Percentiles rank a stretch among this genome's conserved stretches.
Conservation (phyloP, 2,888 invertebrate genomes). For the Carpatolechia fugitivella region DNA sequence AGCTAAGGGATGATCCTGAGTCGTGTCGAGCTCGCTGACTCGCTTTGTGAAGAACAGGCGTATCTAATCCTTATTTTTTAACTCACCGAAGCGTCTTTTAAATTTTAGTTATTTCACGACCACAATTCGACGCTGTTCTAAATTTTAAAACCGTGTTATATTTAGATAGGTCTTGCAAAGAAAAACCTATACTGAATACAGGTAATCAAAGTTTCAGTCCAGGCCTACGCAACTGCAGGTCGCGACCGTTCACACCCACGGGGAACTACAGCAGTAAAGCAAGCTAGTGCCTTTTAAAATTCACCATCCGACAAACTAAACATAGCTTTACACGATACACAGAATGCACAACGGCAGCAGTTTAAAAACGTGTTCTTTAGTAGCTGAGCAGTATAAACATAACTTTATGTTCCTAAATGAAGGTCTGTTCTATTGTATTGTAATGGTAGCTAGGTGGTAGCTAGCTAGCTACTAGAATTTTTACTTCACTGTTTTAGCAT, state of each 20-base stretch:
- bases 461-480: no score
- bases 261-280: neutral
- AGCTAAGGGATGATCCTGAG: conserved; percentile 2
- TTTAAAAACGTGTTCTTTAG: neutral
- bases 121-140: neutral
- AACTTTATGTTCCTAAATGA: neutral
- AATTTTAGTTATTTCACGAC: neutral
- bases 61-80: no score
- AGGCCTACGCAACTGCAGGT: neutral
- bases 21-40: neutral
- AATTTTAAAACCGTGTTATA: no score
- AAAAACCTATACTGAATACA: neutral
- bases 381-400: neutral
- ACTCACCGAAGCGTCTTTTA: no score
- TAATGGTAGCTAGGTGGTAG: neutral
- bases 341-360: neutral
- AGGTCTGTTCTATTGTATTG: neutral
- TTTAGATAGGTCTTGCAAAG: no score
- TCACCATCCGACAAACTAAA: conserved; percentile 4
- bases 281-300: conserved; percentile 13
- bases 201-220: neutral
- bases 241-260: conserved; percentile 2
- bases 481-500: no score
- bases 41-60: neutral
- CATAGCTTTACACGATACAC: conserved; percentile 5